Evolutionary conservation across 1,140 invertebrate genomes (phyloP).

Genomic region (Psix sp.): DNA sequence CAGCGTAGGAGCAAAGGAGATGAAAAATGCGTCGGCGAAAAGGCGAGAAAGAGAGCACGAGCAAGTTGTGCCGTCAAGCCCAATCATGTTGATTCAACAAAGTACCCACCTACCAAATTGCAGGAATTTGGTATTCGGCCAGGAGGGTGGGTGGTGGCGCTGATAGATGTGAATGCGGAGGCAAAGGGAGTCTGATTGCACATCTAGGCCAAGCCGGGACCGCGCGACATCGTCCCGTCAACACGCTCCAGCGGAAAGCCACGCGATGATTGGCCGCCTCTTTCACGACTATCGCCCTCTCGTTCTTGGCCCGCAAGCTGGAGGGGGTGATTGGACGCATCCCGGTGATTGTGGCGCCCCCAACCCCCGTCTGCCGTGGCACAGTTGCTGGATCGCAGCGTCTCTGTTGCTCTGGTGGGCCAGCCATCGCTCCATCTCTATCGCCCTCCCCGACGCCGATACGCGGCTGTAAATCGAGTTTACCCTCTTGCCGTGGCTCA

Average conservation of each 20-base stretch:
- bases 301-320: slow-evolving; percentile 45
- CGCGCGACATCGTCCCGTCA: slow-evolving; percentile 69
- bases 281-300: slow-evolving; percentile 54
- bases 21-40: slow-evolving; percentile 5
- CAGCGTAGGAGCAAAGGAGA: slow-evolving; percentile 8
- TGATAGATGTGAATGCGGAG: slow-evolving; percentile 60
- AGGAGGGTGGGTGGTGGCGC: slow-evolving; percentile 62
- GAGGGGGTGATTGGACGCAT: slow-evolving; percentile 82
- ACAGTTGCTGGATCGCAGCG: slow-evolving; percentile 34
- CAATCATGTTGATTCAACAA: slow-evolving; percentile 79
- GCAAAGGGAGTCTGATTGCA: slow-evolving; percentile 74
- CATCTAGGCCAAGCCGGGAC: slow-evolving; percentile 76
- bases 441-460: slow-evolving; percentile 28
- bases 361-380: slow-evolving; percentile 66
- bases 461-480: slow-evolving; percentile 76
- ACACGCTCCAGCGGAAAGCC: slow-evolving; percentile 73
- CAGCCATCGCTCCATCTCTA: slow-evolving; percentile 1
- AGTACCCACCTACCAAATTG: slow-evolving; percentile 77
- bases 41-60: slow-evolving; percentile 21
- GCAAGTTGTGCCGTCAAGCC: slow-evolving; percentile 70
- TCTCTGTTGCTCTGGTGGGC: neutral
- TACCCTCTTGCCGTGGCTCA: slow-evolving; percentile 77
- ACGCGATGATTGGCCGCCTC: slow-evolving; percentile 73
- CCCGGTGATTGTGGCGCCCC: slow-evolving; percentile 82
- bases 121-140: slow-evolving; percentile 78